These are phyloP conservation scores for Formica exsecta DNA, from an alignment of 1,140 invertebrate species.

Conservation along the genomic window DNA sequence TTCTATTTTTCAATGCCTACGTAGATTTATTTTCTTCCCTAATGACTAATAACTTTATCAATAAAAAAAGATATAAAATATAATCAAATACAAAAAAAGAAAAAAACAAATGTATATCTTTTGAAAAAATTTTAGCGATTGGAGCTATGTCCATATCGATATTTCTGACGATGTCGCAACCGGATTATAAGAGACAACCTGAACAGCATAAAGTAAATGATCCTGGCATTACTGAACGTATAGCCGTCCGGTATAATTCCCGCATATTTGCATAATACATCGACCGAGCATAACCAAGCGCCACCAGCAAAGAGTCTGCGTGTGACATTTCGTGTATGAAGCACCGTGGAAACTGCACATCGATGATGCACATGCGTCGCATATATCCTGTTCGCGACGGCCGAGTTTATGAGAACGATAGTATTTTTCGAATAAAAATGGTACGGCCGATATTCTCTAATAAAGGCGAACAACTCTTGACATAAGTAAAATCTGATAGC, in stretches of 20 bases:
- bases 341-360: background rate
- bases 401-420: background rate
- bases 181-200: background rate
- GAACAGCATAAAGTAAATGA: conserved; percentile 35
- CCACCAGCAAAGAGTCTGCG: conserved; percentile 1
- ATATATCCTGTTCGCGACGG: background rate
- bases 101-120: background rate
- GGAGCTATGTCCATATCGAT: background rate
- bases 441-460: background rate
- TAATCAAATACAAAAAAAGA: background rate
- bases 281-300: conserved; percentile 5
- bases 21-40: background rate
- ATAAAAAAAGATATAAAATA: background rate
- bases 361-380: background rate
- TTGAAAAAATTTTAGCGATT: background rate
- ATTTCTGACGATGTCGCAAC: background rate
- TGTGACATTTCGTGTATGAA: conserved; percentile 42
- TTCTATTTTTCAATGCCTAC: background rate
- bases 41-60: conserved; percentile 20
- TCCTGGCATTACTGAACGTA: background rate
- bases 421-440: background rate
- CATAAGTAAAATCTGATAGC: background rate
- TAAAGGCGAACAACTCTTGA: background rate
- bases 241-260: background rate
- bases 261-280: conserved; percentile 41